Evolutionary conservation across 2,888 invertebrate species (phyloP), one percentile per base, ranked within the genome.

Genomic region (Eutolmus rufibarbis): DNA sequence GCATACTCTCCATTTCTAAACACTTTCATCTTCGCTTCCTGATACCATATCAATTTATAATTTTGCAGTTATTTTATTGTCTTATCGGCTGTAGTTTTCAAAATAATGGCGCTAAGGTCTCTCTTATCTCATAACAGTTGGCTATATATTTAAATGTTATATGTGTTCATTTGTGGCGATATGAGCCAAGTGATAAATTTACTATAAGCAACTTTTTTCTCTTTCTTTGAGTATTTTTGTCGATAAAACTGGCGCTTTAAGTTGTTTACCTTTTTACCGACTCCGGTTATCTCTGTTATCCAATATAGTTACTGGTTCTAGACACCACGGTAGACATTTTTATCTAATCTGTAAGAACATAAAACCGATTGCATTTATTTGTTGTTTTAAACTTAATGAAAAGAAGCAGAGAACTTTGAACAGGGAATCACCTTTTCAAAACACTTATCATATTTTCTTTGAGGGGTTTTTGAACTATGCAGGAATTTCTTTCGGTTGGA

Each of bases 301-400:
- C 76, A 74, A 86, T 51, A 5, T 34, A 57, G 23, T 84, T 77
- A 78, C 34, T 40, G 23, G 9, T 23, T 78, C 88, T 79, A 88
- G 88, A 88, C 87, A 77, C 56, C 31, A n/a, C 43, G 87, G 87
- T 87, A 88, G 88, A 88, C 88, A 78, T 82, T 87, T 87, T 88
- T 88, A 88, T 88, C 88, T 88, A 87, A 88, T 88, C 88, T 85
- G n/a, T 37, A 66, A 19, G 12, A 66, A 66, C 66, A 66, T 66
- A 23, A 66, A 66, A 66, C 19, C 12, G 66, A 66, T 66, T 23
- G 28, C 19, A 23, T 66, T 66, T 66, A 66, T 66, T 23, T 66
- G 66, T 12, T 66, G 19, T 66, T 66, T 66, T 66, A 23, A 12
- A 23, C 66, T 66, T 28, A 66, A 28, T 66, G 19, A 66, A 23